phyloP scores from a whole-genome alignment of 2,797 vertebrate species.

The Betta splendens region DNA sequence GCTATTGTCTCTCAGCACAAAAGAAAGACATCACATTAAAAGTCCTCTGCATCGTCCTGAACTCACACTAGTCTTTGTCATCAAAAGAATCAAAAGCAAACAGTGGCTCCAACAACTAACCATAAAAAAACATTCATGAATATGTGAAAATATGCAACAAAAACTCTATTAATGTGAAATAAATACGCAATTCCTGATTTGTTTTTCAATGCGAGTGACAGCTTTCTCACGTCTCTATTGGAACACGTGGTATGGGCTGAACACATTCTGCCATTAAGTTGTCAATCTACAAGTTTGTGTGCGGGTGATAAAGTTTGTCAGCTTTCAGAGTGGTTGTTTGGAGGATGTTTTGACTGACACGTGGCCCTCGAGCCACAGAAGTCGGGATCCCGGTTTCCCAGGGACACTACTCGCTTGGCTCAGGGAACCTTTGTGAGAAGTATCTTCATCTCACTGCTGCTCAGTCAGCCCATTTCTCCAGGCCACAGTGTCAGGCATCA shows the following conservation, averaged over 20 bases:
- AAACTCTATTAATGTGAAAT: slow-evolving; percentile 50
- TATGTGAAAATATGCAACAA: slow-evolving; percentile 33
- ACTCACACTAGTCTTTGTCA: slow-evolving; percentile 79
- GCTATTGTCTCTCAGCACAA: slow-evolving; percentile 80
- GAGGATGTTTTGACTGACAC: slow-evolving; percentile 77
- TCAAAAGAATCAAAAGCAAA: slow-evolving; percentile 63
- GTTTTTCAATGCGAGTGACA: slow-evolving; percentile 45
- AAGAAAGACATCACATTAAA: slow-evolving; percentile 77
- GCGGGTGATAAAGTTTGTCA: slow-evolving; percentile 69
- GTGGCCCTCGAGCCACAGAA: slow-evolving; percentile 72
- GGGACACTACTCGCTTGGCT: slow-evolving; percentile 78
- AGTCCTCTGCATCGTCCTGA: slow-evolving; percentile 72
- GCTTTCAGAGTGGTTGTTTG: slow-evolving; percentile 72
- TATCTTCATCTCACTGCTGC: slow-evolving; percentile 77
- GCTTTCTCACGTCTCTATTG: background rate
- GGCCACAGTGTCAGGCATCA: slow-evolving; percentile 76
- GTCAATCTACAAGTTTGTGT: slow-evolving; percentile 73
- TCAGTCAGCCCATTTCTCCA: slow-evolving; percentile 71
- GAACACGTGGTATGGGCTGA: slow-evolving; percentile 2
- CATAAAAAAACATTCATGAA: slow-evolving; percentile 55
- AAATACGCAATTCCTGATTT: slow-evolving; percentile 48
- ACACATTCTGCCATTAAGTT: slow-evolving; percentile 67
- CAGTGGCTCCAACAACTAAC: slow-evolving; percentile 63
- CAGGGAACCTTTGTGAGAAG: slow-evolving; percentile 77
- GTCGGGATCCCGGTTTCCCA: slow-evolving; percentile 69